These are phyloP conservation scores for Vanacampus margaritifer DNA, from an alignment of 2,113 vertebrate species.

Conservation along the genomic window DNA sequence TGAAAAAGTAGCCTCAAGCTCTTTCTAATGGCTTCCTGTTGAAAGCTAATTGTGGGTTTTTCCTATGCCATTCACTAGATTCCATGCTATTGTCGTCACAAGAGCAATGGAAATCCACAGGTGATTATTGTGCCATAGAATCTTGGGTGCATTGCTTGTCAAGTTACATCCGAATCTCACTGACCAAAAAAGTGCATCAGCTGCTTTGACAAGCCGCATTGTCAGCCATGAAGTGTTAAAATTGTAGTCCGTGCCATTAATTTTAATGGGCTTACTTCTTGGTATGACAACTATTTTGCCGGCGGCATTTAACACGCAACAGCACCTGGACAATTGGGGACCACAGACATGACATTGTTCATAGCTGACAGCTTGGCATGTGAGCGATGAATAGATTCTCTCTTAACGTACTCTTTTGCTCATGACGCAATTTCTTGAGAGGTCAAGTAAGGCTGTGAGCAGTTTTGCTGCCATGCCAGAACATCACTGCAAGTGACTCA, in stretches of 20 bases:
- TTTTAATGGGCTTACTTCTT: not conserved
- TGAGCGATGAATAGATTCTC: not conserved
- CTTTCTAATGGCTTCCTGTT: slow-evolving; percentile 8
- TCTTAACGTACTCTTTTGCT: not conserved
- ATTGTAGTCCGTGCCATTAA: not conserved
- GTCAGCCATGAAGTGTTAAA: not conserved
- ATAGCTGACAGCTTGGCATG: not conserved
- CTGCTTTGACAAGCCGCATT: not conserved
- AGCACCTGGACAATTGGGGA: not conserved
- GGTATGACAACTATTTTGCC: not conserved
- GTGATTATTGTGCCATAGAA: slow-evolving; percentile 48
- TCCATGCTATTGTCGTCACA: slow-evolving; percentile 68
- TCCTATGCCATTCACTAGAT: slow-evolving; percentile 56
- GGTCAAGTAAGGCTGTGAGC: not conserved
- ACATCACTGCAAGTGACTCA: not conserved
- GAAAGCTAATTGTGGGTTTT: slow-evolving; percentile 14
- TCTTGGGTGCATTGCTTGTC: slow-evolving; percentile 50
- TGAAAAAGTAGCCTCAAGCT: not conserved
- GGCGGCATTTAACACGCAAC: not conserved
- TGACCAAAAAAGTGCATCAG: not conserved
- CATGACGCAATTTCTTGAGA: not conserved
- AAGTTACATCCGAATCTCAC: slow-evolving; percentile 10
- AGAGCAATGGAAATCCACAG: slow-evolving; percentile 38
- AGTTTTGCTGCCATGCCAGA: not conserved
- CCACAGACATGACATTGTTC: not conserved